phyloP scores from a whole-genome alignment of 2,797 vertebrate genomes.

The Picus viridis region DNA sequence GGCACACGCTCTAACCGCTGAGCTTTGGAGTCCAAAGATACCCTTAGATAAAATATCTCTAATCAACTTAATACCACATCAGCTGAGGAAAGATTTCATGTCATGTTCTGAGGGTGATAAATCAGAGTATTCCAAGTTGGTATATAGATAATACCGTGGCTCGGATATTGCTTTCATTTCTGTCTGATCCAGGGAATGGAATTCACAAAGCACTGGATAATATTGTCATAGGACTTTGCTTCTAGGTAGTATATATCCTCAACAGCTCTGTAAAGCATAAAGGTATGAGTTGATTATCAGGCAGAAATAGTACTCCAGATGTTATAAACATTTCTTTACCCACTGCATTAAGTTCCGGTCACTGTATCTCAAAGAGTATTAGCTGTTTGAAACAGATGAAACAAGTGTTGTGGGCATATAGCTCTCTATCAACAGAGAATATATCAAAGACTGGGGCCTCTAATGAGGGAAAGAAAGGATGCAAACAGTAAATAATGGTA shows the following conservation, averaged over 20 bases:
- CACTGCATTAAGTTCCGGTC: constrained; percentile 5
- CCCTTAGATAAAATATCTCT: constrained; percentile 38
- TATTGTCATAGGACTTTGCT: neutral
- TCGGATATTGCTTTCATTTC: constrained; percentile 47
- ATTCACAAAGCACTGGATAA: neutral
- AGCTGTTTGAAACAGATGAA: neutral
- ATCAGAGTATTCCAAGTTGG: constrained; percentile 40
- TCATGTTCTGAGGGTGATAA: constrained; percentile 22
- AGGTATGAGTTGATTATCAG: constrained; percentile 21
- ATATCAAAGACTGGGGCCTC: neutral
- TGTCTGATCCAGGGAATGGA: constrained; percentile 50
- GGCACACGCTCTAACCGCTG: constrained; percentile 21
- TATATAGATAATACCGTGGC: constrained; percentile 15
- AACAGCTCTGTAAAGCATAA: neutral
- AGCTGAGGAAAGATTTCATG: constrained; percentile 2
- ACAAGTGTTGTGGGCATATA: neutral
- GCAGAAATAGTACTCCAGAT: neutral
- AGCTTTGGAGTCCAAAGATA: constrained; percentile 30
- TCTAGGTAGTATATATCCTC: constrained; percentile 11
- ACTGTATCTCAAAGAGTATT: neutral
- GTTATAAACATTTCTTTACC: neutral
- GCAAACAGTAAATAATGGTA: neutral
- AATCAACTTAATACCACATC: constrained; percentile 37
- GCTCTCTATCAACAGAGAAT: neutral
- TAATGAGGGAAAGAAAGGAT: neutral